Evolutionary conservation across 1,140 invertebrate genomes (phyloP), one percentile per base, ranked within the genome.

Genomic region (Prorops nasuta): DNA sequence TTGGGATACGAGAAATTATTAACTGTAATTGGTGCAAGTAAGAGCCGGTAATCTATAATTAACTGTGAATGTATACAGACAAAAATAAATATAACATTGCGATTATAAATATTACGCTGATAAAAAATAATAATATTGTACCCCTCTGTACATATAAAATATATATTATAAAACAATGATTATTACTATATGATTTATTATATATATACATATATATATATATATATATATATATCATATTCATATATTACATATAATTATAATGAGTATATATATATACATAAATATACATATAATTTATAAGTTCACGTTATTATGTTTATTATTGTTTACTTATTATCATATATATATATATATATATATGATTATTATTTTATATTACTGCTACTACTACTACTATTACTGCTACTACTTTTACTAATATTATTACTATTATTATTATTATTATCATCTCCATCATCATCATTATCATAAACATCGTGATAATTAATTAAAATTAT

Each of bases 61-160:
- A 70, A 74, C 71, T 72, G 67, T 74, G 69, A 74, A 74, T 76
- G 69, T 74, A 77, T 72, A 76, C 69, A 74, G 63, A 72, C 59
- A 69, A 68, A 68, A 69, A 74, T 63, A 67, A 72, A 71, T 72
- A 75, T 69, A 73, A 72, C 71, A 73, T 73, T 71, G 67, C 68
- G 71, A 72, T 71, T 72, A 75, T 72, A 74, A 71, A 16, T 45
- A 45, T 36, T 14, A 45, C 12, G 22, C 17, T 28, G 24, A 45
- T 20, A 21, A 64, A 63, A 62, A 72, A 67, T 69, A 70, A 74
- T 49, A 75, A 75, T 67, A 75, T 70, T 76, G 71, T 75, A 76
- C 60, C 69, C 74, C 62, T 69, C 67, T 76, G 74, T 76, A 76
- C 67, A 76, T 76, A 75, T 72, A 74, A 28, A 76, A 74, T 74